phyloP scores from a whole-genome alignment of 2,888 invertebrate genomes.

The Torymus aiolomorphi region DNA sequence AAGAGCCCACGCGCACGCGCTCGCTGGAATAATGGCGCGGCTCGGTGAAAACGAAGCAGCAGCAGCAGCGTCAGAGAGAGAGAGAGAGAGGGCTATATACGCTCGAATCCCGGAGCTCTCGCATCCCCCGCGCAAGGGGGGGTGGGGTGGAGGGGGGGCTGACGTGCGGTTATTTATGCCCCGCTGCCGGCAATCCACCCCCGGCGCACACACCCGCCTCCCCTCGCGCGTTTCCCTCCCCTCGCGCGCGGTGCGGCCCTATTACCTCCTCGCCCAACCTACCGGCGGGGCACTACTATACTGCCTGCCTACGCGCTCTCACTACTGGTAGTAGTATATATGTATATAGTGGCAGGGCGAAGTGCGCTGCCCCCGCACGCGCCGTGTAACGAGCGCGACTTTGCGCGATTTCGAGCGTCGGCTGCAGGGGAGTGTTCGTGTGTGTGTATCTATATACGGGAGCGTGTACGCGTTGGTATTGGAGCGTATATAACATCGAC shows the following conservation, averaged over 20 bases:
- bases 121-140: slow-evolving; percentile 42
- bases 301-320: too few species aligned
- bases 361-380: not conserved
- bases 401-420: slow-evolving; percentile 29
- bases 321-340: too few species aligned
- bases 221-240: not conserved
- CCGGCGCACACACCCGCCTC: slow-evolving; percentile 59
- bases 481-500: slow-evolving; percentile 65
- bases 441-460: slow-evolving; percentile 22
- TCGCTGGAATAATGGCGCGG: slow-evolving; percentile 40
- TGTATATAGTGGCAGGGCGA: too few species aligned
- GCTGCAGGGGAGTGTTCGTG: too few species aligned
- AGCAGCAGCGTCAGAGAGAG: slow-evolving; percentile 15
- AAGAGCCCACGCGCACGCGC: slow-evolving; percentile 6
- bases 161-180: slow-evolving; percentile 69
- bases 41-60: slow-evolving; percentile 59
- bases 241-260: not conserved
- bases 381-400: slow-evolving; percentile 12
- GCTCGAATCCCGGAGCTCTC: slow-evolving; percentile 52
- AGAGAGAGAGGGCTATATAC: slow-evolving; percentile 5
- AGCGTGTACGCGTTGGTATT: slow-evolving; percentile 40
- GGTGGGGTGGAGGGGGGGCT: too few species aligned
- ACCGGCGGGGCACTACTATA: not conserved
- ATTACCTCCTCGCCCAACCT: not conserved
- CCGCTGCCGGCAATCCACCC: slow-evolving; percentile 63